Conservation (phyloP, 1,140 invertebrate species). For the Euborellia annulipes region DNA sequence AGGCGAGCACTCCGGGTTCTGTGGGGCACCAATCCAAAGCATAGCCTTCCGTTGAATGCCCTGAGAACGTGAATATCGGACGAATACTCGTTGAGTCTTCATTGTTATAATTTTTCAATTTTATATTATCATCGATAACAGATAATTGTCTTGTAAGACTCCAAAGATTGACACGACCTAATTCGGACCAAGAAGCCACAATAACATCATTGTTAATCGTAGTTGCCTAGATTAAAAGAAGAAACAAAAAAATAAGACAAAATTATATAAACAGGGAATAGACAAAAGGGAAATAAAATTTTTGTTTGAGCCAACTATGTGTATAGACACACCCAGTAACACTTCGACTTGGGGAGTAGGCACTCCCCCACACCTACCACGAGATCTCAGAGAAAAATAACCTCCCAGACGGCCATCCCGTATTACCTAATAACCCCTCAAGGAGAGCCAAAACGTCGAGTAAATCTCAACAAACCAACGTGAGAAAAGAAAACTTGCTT, state of each 20-base stretch:
- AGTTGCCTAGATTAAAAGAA: slow-evolving; percentile 31
- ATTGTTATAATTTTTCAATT: too few species aligned
- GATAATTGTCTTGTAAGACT: slow-evolving; percentile 65
- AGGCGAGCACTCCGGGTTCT: slow-evolving; percentile 54
- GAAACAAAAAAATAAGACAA: slow-evolving; percentile 6
- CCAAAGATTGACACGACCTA: slow-evolving; percentile 81
- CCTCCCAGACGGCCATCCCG: too few species aligned
- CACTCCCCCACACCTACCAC: too few species aligned
- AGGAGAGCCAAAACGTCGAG: too few species aligned
- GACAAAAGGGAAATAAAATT: too few species aligned
- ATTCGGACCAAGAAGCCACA: slow-evolving; percentile 86
- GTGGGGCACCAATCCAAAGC: slow-evolving; percentile 83
- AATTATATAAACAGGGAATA: not conserved
- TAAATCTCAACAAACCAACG: too few species aligned
- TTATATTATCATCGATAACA: slow-evolving; percentile 50
- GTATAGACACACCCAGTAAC: too few species aligned
- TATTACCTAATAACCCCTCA: too few species aligned
- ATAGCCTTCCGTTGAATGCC: slow-evolving; percentile 86
- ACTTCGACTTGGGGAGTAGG: too few species aligned
- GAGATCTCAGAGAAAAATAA: too few species aligned
- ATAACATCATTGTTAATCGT: slow-evolving; percentile 36
- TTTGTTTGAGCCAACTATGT: too few species aligned
- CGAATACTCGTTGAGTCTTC: slow-evolving; percentile 29
- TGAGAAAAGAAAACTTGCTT: too few species aligned
- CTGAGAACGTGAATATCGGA: slow-evolving; percentile 75